These are phyloP conservation scores for Ecliptopera silaceata DNA, from an alignment of 2,888 invertebrate species.

Conservation along the genomic window DNA sequence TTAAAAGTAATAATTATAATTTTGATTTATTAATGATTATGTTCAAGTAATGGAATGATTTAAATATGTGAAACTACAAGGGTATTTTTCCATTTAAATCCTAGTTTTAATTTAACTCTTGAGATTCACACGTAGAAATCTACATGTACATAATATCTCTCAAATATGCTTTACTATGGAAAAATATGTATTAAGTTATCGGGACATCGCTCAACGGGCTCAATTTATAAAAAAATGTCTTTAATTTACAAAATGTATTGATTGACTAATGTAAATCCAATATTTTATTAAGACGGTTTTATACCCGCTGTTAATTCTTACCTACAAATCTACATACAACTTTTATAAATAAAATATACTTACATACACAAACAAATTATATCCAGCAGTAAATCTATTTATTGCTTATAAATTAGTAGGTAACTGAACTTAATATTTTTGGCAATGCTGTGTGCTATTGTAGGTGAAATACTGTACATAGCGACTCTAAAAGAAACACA, in stretches of 20 bases:
- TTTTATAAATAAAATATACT: slow-evolving; percentile 35
- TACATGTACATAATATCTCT: slow-evolving; percentile 31
- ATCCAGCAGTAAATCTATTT: slow-evolving; percentile 52
- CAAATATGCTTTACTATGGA: not conserved
- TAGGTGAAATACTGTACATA: slow-evolving; percentile 32
- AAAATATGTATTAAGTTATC: not conserved
- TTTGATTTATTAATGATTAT: slow-evolving; percentile 29
- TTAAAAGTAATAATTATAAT: too few relatives aligned
- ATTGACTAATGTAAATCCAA: not conserved
- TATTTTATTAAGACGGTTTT: not conserved
- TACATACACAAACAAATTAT: slow-evolving; percentile 38
- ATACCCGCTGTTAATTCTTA: slow-evolving; percentile 37
- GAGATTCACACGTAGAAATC: slow-evolving; percentile 55
- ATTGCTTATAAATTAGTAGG: slow-evolving; percentile 54
- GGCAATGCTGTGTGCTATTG: slow-evolving; percentile 48
- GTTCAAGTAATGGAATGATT: slow-evolving; percentile 60
- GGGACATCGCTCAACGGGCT: not conserved
- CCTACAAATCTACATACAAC: slow-evolving; percentile 41
- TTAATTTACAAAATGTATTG: slow-evolving; percentile 1
- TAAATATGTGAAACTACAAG: slow-evolving; percentile 42
- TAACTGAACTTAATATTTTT: slow-evolving; percentile 50
- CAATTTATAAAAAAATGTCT: not conserved
- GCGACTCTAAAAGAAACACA: slow-evolving; percentile 48
- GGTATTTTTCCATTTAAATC: slow-evolving; percentile 16
- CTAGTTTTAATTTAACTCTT: slow-evolving; percentile 17